A percentile compares a stretch with the other conserved stretches of the same genome.
Conservation (phyloP, 2,797 vertebrate genomes). For the Hylomyscus alleni region DNA sequence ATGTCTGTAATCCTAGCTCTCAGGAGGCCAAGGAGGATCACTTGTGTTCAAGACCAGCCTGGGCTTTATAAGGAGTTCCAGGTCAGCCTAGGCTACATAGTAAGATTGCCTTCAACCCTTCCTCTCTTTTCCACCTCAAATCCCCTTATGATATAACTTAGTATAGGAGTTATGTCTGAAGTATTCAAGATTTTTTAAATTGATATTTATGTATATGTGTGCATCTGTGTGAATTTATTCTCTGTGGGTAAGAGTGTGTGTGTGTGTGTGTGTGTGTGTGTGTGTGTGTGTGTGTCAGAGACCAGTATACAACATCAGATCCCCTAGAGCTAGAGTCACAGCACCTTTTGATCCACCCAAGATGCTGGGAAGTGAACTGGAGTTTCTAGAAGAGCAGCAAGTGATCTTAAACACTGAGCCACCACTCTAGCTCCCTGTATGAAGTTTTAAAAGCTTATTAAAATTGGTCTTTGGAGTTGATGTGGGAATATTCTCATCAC, state of each 20-base stretch:
- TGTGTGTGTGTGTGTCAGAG: not conserved
- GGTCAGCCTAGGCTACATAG: not conserved
- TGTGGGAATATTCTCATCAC: slow-evolving; percentile 9
- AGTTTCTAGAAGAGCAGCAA: not conserved
- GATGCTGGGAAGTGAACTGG: not conserved
- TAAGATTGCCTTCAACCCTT: not conserved
- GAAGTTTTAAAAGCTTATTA: slow-evolving; percentile 40
- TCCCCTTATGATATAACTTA: not conserved
- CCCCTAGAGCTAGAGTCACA: not conserved
- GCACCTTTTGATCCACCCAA: not conserved
- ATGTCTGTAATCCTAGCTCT: not conserved
- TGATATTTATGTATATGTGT: not conserved
- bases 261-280: not conserved
- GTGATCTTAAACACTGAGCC: not conserved
- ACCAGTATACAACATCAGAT: not conserved
- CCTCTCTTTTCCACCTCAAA: not conserved
- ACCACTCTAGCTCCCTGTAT: not conserved
- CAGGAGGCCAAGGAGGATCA: not conserved
- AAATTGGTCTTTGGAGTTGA: slow-evolving; percentile 28
- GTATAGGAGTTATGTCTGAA: not conserved
- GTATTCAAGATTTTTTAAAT: not conserved
- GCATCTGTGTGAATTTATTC: not conserved
- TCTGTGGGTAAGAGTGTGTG: not conserved
- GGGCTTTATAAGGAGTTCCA: not conserved
- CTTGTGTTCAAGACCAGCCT: not conserved